A percentile compares a stretch with the other conserved stretches of the same genome.
phyloP scores from a whole-genome alignment of 1,140 invertebrate genomes.

The Aphaenogaster floridana region DNA sequence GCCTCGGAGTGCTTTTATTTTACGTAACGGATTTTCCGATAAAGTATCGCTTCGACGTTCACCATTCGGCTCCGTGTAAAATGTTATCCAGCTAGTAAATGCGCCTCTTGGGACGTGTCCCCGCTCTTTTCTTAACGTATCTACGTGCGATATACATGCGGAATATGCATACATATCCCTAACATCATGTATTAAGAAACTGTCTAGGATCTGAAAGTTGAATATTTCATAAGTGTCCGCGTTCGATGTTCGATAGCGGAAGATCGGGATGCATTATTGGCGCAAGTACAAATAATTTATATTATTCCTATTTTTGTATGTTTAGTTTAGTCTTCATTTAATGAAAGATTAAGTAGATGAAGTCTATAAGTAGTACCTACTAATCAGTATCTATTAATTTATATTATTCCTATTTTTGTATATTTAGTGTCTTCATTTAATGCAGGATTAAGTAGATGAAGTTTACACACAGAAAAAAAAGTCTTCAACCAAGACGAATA shows the following conservation, averaged over 20 bases:
- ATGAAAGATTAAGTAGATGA: neutral
- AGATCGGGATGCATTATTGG: neutral
- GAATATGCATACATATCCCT: slow-evolving; percentile 32
- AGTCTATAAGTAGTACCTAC: neutral
- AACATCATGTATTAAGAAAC: slow-evolving; percentile 25
- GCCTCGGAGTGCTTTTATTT: slow-evolving; percentile 77
- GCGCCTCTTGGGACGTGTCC: slow-evolving; percentile 41
- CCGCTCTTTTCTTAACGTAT: slow-evolving; percentile 19
- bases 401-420: neutral
- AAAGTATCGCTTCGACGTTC: slow-evolving; percentile 72
- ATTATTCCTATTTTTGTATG: neutral
- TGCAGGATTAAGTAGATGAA: neutral
- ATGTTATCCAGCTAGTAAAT: slow-evolving; percentile 72
- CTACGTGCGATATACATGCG: slow-evolving; percentile 12
- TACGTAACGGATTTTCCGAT: slow-evolving; percentile 77
- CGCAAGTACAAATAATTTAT: neutral
- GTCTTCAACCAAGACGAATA: too few relatives aligned
- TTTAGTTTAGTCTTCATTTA: neutral
- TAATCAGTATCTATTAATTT: neutral
- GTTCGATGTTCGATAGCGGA: neutral
- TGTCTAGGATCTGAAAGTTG: neutral
- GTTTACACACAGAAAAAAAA: neutral
- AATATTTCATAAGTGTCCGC: neutral
- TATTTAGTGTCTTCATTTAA: neutral
- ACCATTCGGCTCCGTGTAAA: slow-evolving; percentile 68